phyloP scores from a whole-genome alignment of 2,113 vertebrate genomes.

The Lichenostomus cassidix region DNA sequence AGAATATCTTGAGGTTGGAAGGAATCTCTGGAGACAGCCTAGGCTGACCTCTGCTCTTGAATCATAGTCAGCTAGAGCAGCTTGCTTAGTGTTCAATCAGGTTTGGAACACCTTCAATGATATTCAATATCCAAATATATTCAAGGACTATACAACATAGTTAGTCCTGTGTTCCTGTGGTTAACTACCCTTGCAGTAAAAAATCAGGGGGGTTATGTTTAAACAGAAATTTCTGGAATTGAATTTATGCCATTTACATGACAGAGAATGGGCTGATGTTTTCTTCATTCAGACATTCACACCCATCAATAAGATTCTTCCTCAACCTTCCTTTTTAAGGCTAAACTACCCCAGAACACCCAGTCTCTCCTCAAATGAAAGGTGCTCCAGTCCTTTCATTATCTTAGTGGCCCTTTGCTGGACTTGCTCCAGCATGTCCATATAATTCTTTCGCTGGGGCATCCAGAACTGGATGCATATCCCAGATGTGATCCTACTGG shows the following conservation, averaged over 20 bases:
- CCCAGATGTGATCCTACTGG: neutral
- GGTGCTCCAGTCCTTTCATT: neutral
- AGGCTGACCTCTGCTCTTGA: neutral
- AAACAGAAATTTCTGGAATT: neutral
- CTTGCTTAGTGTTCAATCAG: neutral
- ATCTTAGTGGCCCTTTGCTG: neutral
- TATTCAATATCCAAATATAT: neutral
- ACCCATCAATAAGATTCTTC: neutral
- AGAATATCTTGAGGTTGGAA: neutral
- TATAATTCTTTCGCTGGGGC: neutral
- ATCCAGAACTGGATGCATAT: neutral
- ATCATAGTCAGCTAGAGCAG: neutral
- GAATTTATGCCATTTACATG: neutral
- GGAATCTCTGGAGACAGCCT: neutral
- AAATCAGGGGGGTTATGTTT: neutral
- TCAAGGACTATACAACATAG: neutral
- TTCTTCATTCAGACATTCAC: neutral
- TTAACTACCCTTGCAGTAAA: neutral
- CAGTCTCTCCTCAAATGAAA: neutral
- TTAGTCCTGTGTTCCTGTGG: neutral
- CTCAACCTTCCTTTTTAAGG: neutral
- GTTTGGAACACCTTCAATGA: neutral
- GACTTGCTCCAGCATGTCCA: neutral
- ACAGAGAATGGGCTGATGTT: neutral
- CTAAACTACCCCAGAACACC: neutral